These are phyloP conservation scores for Spisula subtruncata DNA, from an alignment of 2,888 invertebrate genomes.

Conservation along the genomic window DNA sequence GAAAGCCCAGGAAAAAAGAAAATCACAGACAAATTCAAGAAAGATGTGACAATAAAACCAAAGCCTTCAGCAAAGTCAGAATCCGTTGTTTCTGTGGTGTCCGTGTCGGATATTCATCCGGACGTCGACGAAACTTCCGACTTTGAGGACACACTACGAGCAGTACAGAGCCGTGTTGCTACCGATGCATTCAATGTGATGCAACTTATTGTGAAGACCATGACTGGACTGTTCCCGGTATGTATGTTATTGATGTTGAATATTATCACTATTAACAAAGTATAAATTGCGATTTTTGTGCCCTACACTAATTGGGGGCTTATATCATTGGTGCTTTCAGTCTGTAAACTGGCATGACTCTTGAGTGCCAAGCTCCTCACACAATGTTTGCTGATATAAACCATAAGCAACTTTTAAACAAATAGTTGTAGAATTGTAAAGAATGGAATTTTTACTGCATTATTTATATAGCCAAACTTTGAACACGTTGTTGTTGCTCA, in stretches of 20 bases:
- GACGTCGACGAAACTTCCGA: slow-evolving; percentile 17
- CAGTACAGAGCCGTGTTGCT: slow-evolving; percentile 60
- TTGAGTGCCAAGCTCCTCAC: no score
- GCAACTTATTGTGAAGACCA: slow-evolving; percentile 74
- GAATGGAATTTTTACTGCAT: not conserved
- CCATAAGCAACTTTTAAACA: no score
- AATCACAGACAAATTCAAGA: slow-evolving; percentile 49
- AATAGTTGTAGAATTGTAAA: no score
- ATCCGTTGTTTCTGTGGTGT: slow-evolving; percentile 49
- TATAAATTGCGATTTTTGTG: no score
- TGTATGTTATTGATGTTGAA: not conserved
- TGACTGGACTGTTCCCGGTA: slow-evolving; percentile 75
- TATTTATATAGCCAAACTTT: no score
- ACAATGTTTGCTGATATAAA: no score
- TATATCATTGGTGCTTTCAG: not conserved
- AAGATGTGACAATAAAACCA: slow-evolving; percentile 54
- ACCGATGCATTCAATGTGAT: slow-evolving; percentile 69
- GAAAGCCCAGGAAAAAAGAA: slow-evolving; percentile 4
- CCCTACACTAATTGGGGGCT: no score
- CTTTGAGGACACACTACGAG: slow-evolving; percentile 59
- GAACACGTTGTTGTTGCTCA: no score
- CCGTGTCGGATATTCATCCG: slow-evolving; percentile 56
- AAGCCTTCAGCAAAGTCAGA: not conserved
- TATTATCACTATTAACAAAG: no score
- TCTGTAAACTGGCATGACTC: no score